Base-by-base conservation (phyloP, 2,797 vertebrate genomes). In the Pristis pectinata region DNA sequence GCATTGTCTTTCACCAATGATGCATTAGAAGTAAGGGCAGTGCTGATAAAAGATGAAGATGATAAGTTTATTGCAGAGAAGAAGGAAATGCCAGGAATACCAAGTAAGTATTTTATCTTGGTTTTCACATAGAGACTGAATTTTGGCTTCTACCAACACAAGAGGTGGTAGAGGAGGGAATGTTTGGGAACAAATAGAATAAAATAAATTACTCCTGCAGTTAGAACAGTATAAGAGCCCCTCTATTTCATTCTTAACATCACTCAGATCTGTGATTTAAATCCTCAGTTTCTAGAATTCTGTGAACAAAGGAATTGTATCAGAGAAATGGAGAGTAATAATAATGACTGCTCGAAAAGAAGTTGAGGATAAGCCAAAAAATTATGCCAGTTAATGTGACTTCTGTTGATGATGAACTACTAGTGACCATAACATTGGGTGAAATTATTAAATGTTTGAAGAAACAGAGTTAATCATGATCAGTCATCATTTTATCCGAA, bases 391-490 rank as follows among this genome's bases (percentile, higher is more conserved):
- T 87, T 87, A 87, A 30, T n/a, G 56, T 59, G 30, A 59, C 53
- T 59, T 59, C 53, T 59, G 53, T 59, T 59, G 53, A 11, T 85
- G 83, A 59, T 87, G 37, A 59, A 59, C 3, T 87, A 59, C 27
- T 9, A 53, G 80, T 56, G 53, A 59, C 53, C 59, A 59, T 34
- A 59, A n/a, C 34, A 59, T 11, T n/a, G 30, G 83, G 59, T n/a
- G 53, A 87, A 87, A 87, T 87, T 53, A 53, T 87, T 87, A n/a
- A 87, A 34, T 3, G 53, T 34, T 87, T 59, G 83, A 87, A 87
- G 53, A 87, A 87, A 59, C 53, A 17, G 13, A 87, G 83, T 59
- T 87, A 83, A 87, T 87, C 30, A 59, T 53, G 53, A 15, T 34
- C 53, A 56, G 53, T 59, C 53, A 15, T 30, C 30, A 87, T 7